These are phyloP conservation scores for Mesitornis unicolor DNA, from an alignment of 2,113 vertebrate genomes.

Conservation along the genomic window DNA sequence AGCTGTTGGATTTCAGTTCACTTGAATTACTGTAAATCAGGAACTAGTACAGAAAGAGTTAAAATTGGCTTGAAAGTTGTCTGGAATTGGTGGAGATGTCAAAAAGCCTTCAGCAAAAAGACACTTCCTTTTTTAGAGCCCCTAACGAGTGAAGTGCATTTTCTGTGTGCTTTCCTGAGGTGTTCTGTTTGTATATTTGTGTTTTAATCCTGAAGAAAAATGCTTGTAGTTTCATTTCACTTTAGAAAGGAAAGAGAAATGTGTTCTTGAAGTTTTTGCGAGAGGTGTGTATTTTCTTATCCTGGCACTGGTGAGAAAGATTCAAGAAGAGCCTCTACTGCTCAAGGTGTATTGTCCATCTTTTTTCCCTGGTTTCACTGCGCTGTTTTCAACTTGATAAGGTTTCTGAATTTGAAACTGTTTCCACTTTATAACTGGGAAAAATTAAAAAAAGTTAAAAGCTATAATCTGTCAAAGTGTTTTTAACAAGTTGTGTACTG, in stretches of 20 bases:
- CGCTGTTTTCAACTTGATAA: neutral
- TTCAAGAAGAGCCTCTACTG: neutral
- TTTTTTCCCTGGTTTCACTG: neutral
- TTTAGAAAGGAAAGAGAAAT: neutral
- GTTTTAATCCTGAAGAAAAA: neutral
- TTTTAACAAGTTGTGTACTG: too few relatives aligned
- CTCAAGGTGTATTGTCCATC: neutral
- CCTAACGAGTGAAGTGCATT: rapidly evolving
- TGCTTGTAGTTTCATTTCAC: neutral
- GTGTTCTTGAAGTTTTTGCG: neutral
- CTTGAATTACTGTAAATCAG: neutral
- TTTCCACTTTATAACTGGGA: neutral
- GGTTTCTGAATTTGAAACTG: neutral
- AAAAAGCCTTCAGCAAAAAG: neutral
- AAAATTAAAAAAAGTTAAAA: too few relatives aligned
- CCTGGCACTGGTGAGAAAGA: neutral
- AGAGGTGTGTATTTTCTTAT: neutral
- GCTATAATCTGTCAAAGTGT: neutral
- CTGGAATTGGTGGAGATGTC: neutral
- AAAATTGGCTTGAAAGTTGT: neutral
- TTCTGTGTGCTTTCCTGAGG: neutral
- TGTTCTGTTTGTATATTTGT: neutral
- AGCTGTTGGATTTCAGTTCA: neutral
- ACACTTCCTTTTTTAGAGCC: neutral
- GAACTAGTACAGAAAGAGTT: neutral